Conservation (phyloP, 2,888 invertebrate genomes). For the Venustoraphidia nigricollis region DNA sequence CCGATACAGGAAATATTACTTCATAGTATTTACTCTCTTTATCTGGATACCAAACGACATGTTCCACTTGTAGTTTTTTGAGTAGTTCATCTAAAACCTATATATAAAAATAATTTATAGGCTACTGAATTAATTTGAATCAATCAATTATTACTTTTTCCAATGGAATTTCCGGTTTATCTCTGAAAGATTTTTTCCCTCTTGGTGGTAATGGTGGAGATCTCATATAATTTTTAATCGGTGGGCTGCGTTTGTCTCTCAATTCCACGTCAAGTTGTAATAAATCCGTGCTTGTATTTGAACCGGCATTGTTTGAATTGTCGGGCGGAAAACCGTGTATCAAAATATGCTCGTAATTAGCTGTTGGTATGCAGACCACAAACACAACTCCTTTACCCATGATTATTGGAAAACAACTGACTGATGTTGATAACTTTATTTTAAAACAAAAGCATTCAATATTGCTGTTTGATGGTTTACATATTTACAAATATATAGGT, state of each 20-base stretch:
- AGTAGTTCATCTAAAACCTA: constrained; percentile 53
- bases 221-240: neutral
- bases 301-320: neutral
- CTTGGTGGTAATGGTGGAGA: constrained; percentile 9
- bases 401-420: too few relatives aligned
- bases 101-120: constrained; percentile 2
- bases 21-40: constrained; percentile 51
- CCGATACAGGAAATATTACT: constrained; percentile 51
- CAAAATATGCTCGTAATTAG: constrained; percentile 46
- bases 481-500: too few relatives aligned
- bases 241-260: constrained; percentile 26
- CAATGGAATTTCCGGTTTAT: constrained; percentile 44
- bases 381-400: constrained; percentile 41
- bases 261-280: constrained; percentile 29
- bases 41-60: constrained; percentile 54
- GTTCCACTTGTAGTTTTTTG: constrained; percentile 47
- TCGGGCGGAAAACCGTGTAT: constrained; percentile 27
- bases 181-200: constrained; percentile 28
- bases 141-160: constrained; percentile 37
- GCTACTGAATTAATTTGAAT: constrained; percentile 3
- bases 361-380: constrained; percentile 50
- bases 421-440: too few relatives aligned
- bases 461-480: too few relatives aligned
- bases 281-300: constrained; percentile 11
- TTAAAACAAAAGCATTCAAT: too few relatives aligned